Base-by-base conservation (phyloP, 2,797 vertebrate species). In the Lacerta agilis region DNA sequence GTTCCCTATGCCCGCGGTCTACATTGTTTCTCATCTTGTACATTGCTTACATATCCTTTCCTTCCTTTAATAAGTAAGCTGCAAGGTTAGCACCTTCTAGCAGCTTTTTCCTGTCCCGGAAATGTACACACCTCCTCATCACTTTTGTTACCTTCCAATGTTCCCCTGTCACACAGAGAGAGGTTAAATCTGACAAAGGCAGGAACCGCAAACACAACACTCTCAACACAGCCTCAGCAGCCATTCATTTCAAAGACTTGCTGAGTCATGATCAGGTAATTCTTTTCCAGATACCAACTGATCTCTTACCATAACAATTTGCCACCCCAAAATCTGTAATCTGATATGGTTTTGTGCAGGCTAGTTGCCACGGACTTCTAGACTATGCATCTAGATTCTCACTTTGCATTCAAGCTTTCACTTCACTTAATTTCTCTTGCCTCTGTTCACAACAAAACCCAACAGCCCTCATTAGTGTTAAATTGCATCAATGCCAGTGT, bases 401-500 rank as follows among this genome's bases (percentile, higher is more conserved):
- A 69, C 38, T 20, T 82, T 43, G 27, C 23, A 82, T 82, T 67
- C 66, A 69, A 43, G 67, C 25, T 15, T 25, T 66, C 5, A 8
- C 33, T 64, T 85, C 38, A 78, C 38, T 18, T 33, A 33, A 77
- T 77, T 75, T 23, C 6, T 29, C 36, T 85, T 38, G 43, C 73
- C 49, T 77, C 36, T 66, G 73, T 38, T 5, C 38, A 86, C 55
- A 66, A 67, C 38, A 66, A 78, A 13, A 29, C 36, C 36, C 25
- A 25, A 58, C 15, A 84, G 69, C 73, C 29, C 29, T 73, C 71
- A 72, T 4, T 71, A n/a, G 66, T 77, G 23, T 66, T 77, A 33
- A 82, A 55, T 45, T 92, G 85, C 85, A 73, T 76, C 82, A 86
- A 86, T 55, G 73, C 49, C 27, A 81, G 81, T 0, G 10, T 73